A percentile compares a stretch with the other conserved stretches of the same genome.
phyloP scores from a whole-genome alignment of 2,888 invertebrate species.

The Drosophila picticornis region DNA sequence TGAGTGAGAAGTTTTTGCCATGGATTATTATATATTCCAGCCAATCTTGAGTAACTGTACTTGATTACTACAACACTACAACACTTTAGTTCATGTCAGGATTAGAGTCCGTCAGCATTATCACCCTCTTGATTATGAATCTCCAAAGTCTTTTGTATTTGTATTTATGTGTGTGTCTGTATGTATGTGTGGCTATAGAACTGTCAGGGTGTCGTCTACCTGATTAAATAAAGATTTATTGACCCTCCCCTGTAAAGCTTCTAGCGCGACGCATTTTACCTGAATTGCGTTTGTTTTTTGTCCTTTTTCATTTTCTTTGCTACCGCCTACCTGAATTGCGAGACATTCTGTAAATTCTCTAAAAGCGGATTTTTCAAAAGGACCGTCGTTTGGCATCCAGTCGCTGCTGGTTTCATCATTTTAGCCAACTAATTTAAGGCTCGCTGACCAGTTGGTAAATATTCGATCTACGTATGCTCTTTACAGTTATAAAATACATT shows the following conservation, averaged over 20 bases:
- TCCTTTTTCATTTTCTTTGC: not conserved
- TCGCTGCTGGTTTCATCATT: not conserved
- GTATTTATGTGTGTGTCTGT: not conserved
- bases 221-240: constrained; percentile 15
- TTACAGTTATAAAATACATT: not conserved
- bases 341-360: not conserved
- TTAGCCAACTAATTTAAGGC: not conserved
- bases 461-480: not conserved
- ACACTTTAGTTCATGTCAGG: not conserved
- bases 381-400: not conserved
- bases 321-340: constrained; percentile 19
- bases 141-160: not conserved
- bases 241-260: constrained; percentile 34
- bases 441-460: not conserved
- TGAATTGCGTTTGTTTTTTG: not conserved
- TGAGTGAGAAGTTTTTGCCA: not conserved
- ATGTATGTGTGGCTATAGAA: not conserved
- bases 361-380: not conserved
- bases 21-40: not conserved
- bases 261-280: constrained; percentile 26
- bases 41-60: not conserved
- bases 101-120: not conserved
- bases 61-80: not conserved
- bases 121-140: not conserved
- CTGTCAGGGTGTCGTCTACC: constrained; percentile 14